phyloP scores from a whole-genome alignment of 2,797 vertebrate genomes.

The Arremon brunneinucha region DNA sequence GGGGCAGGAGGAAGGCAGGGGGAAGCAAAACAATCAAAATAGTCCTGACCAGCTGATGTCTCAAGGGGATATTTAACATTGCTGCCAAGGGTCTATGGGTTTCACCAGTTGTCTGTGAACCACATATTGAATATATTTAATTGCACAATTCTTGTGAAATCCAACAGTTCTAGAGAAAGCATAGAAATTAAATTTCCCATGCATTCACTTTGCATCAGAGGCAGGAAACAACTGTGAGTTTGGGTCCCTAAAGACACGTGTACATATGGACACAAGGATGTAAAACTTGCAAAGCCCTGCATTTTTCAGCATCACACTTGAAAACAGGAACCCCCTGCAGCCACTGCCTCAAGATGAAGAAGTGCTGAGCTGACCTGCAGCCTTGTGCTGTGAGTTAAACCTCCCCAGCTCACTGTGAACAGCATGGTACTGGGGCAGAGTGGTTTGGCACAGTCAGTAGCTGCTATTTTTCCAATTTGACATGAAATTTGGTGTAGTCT shows the following conservation, averaged over 20 bases:
- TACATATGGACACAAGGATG: not conserved
- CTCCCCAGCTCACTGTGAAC: not conserved
- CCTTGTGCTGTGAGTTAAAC: not conserved
- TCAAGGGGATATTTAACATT: not conserved
- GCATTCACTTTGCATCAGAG: not conserved
- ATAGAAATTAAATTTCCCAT: not conserved
- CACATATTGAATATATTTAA: not conserved
- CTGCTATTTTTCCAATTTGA: not conserved
- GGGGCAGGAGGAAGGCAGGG: fast-evolving
- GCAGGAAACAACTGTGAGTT: not conserved
- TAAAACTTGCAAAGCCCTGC: not conserved
- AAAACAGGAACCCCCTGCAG: not conserved
- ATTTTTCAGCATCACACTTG: not conserved
- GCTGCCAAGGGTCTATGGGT: not conserved
- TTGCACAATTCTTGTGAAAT: not conserved
- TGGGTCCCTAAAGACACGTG: not conserved
- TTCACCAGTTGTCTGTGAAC: not conserved
- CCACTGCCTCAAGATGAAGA: not conserved
- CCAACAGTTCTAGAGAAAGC: not conserved
- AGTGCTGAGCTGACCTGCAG: not conserved
- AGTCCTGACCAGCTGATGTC: not conserved
- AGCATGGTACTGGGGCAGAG: not conserved
- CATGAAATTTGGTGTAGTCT: not conserved
- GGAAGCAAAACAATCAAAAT: not conserved
- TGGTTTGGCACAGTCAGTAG: not conserved